Evolutionary conservation across 35 echinoderm and acorn worm species (phyloP), one percentile per base, ranked within the genome.

Genomic region (Stichopus chloronotus): DNA sequence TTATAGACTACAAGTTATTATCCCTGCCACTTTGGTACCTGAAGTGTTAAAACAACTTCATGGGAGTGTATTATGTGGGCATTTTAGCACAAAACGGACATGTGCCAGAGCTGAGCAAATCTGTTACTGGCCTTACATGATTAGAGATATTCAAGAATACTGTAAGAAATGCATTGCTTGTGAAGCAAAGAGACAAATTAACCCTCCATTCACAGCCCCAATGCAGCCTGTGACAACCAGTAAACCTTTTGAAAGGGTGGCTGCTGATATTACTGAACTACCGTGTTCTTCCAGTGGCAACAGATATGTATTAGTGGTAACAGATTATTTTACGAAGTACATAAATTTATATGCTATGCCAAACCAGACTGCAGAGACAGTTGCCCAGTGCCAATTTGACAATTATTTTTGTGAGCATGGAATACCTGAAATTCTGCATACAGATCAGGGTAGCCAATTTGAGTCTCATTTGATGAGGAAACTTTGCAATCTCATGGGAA

Each of bases 251-350:
- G n/a, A n/a, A n/a, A n/a, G n/a, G n/a, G n/a, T n/a, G n/a, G n/a
- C n/a, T n/a, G n/a, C n/a, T n/a, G n/a, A n/a, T n/a, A n/a, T n/a
- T n/a, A n/a, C n/a, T n/a, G n/a, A n/a, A n/a, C n/a, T n/a, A n/a
- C n/a, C n/a, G n/a, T n/a, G n/a, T n/a, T n/a, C n/a, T n/a, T n/a
- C n/a, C n/a, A n/a, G n/a, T n/a, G n/a, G n/a, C n/a, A n/a, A n/a
- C n/a, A n/a, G n/a, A n/a, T n/a, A n/a, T n/a, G n/a, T n/a, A n/a
- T n/a, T n/a, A n/a, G n/a, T n/a, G n/a, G n/a, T n/a, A 7, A 84
- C 60, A 19, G 92, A 96, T 78, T 96, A 96, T 53, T 95, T 93
- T 53, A 95, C 94, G 0, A 95, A 93, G 78, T 95, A 95, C 84
- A 58, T 93, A 1, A 93, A 90, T 76, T 54, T 95, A 58, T 95